These are phyloP conservation scores for Carterocephalus palaemon DNA, from an alignment of 2,888 invertebrate species.

Conservation along the genomic window DNA sequence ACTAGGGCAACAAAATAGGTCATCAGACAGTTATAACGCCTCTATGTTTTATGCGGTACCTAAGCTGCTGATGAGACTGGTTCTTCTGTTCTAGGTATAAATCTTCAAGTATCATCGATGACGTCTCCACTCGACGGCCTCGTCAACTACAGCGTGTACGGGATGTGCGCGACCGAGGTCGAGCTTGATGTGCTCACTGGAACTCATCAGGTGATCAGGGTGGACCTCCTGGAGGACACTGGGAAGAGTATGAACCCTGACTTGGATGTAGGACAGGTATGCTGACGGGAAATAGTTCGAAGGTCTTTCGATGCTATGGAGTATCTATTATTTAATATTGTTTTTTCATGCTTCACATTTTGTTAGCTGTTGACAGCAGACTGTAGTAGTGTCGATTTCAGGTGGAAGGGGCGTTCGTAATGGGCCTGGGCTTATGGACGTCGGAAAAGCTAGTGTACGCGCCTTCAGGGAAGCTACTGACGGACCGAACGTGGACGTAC, in stretches of 20 bases:
- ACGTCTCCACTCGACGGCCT: slow-evolving; percentile 49
- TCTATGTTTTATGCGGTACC: too few relatives aligned
- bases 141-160: slow-evolving; percentile 77
- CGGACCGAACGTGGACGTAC: slow-evolving; percentile 86
- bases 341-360: too few relatives aligned
- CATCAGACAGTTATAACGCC: too few relatives aligned
- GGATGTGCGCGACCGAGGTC: slow-evolving; percentile 80
- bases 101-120: slow-evolving; percentile 77
- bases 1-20: too few relatives aligned
- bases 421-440: slow-evolving; percentile 86
- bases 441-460: slow-evolving; percentile 82
- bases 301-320: too few relatives aligned
- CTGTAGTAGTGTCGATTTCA: slow-evolving; percentile 30
- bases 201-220: slow-evolving; percentile 76
- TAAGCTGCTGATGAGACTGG: too few relatives aligned
- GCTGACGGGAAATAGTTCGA: too few relatives aligned
- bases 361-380: too few relatives aligned
- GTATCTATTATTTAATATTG: too few relatives aligned
- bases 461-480: slow-evolving; percentile 80
- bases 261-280: slow-evolving; percentile 83
- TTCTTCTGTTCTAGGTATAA: slow-evolving; percentile 54
- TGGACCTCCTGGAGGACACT: slow-evolving; percentile 83
- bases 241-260: slow-evolving; percentile 83
- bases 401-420: slow-evolving; percentile 85
- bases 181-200: slow-evolving; percentile 86